Evolutionary conservation across 2,113 vertebrate genomes (phyloP), one percentile per base, ranked within the genome.

Genomic region (Myrmophylax atrothorax): DNA sequence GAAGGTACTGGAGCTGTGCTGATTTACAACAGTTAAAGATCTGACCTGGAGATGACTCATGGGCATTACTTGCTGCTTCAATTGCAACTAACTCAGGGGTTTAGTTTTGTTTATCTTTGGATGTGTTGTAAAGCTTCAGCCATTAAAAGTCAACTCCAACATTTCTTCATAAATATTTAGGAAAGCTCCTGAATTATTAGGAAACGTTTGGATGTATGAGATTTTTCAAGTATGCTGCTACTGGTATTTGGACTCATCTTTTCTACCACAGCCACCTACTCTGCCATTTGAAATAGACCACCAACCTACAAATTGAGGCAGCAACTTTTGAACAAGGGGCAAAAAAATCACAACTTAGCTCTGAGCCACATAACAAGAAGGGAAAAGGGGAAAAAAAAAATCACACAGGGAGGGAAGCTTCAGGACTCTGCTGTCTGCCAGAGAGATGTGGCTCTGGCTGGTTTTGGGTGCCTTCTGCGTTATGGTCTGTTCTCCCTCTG

Each of bases 401-500:
- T 24, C 31, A 70, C 28, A 40, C 8, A 12, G 5, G 6, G 33
- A 84, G 15, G 31, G 46, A 76, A 15, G 46, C 55, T 55, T 59
- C 66, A 59, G 72, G 49, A 52, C 31, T 49, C 22, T 2, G 4
- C 35, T 12, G 3, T 18, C 90, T 50, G 66, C 28, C 63, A 6
- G 47, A 63, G 60, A 12, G 6, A 47, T 5, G 64, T 38, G 55
- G 38, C 66, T 84, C 60, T 53, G 66, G n/a, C 64, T 74, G 77
- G 33, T 37, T 64, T 76, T 58, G 40, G 73, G 50, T 25, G 56
- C 72, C 69, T 69, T 35, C 42, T 75, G 67, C 3, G 1, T 60
- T 28, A 89, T 17, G n/a, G 75, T 93, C 96, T 81, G 72, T 59
- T 95, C 95, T 94, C 96, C 96, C 96, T 96, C 94, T 93, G 69